A percentile compares a stretch with the other conserved stretches of the same genome.
phyloP scores from a whole-genome alignment of 2,797 vertebrate species.

The Aphelocoma californica region DNA sequence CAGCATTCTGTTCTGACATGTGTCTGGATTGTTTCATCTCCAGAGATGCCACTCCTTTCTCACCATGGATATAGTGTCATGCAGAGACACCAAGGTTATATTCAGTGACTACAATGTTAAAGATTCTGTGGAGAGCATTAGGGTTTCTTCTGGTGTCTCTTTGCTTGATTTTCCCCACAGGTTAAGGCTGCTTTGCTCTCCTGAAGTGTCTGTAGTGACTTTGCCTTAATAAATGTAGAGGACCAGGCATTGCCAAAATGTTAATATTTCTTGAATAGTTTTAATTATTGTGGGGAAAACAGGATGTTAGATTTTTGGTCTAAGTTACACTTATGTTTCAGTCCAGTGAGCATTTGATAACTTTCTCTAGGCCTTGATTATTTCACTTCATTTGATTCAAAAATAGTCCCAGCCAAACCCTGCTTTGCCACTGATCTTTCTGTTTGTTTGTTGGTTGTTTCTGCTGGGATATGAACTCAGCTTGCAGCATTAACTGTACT shows the following conservation, averaged over 20 bases:
- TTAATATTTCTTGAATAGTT: background rate
- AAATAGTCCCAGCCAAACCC: background rate
- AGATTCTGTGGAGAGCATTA: background rate
- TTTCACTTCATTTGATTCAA: background rate
- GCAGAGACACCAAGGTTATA: background rate
- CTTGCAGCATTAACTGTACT: background rate
- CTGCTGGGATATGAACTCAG: background rate
- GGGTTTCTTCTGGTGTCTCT: background rate
- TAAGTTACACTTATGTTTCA: background rate
- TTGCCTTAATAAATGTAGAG: background rate
- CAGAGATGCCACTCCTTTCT: background rate
- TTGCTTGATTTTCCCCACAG: background rate
- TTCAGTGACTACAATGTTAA: background rate
- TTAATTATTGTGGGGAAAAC: background rate
- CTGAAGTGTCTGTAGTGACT: background rate
- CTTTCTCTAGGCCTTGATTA: fast-evolving
- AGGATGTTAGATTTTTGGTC: background rate
- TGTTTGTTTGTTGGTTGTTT: background rate
- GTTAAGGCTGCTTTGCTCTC: background rate
- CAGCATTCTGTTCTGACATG: background rate
- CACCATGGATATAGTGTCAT: background rate
- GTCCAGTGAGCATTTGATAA: background rate
- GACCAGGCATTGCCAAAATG: background rate
- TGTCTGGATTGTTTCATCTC: background rate
- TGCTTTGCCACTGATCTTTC: background rate